Conservation (phyloP, 2,888 invertebrate species). For the Mesodorylaimus sp. region DNA sequence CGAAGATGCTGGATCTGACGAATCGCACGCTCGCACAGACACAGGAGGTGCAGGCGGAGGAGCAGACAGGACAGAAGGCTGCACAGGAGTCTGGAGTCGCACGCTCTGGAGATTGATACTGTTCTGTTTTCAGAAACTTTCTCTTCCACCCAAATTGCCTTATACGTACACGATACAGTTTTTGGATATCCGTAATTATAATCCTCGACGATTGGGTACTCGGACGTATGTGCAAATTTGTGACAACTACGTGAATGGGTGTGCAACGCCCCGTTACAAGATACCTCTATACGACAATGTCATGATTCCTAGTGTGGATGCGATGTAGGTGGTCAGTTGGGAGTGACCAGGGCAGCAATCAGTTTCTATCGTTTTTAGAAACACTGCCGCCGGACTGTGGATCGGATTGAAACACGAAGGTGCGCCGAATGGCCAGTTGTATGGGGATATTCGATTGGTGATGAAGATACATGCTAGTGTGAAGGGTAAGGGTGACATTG, state of each 20-base stretch:
- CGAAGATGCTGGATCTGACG: no score
- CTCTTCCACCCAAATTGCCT: conserved; percentile 21
- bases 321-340: conserved; percentile 14
- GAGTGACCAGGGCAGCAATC: no score
- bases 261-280: background rate
- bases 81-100: background rate
- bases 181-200: conserved; percentile 20
- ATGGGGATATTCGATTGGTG: background rate
- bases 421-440: background rate
- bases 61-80: no score
- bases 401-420: conserved; percentile 43
- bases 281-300: conserved; percentile 22
- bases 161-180: conserved; percentile 29
- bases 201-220: conserved; percentile 13
- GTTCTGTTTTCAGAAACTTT: conserved; percentile 16
- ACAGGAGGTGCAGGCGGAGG: no score
- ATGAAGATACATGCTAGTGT: conserved; percentile 1
- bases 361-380: no score
- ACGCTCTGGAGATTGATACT: background rate
- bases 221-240: conserved; percentile 16
- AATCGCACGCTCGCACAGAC: no score
- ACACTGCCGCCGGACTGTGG: conserved; percentile 56
- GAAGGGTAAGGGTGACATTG: background rate
- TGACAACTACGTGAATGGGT: background rate
- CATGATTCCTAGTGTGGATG: conserved; percentile 22